A percentile compares a stretch with the other conserved stretches of the same genome.
These are phyloP conservation scores for Antechinus stuartii DNA, from an alignment of 2,113 vertebrate species.

Conservation along the genomic window DNA sequence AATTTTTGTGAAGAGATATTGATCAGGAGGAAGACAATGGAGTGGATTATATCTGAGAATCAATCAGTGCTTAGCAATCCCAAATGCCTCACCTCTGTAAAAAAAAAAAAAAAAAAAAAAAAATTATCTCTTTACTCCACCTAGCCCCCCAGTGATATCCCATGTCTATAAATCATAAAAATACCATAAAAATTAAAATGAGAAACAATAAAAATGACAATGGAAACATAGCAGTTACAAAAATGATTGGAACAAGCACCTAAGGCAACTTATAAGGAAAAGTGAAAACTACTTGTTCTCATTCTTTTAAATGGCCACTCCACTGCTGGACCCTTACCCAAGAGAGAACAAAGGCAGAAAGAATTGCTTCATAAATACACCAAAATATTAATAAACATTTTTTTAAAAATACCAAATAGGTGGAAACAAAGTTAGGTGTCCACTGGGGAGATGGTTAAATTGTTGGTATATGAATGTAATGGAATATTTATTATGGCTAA, in stretches of 20 bases:
- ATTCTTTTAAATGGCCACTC: not conserved
- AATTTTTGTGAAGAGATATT: no score
- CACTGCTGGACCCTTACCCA: not conserved
- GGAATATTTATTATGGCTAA: not conserved
- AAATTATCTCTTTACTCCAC: no score
- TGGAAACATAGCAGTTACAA: not conserved
- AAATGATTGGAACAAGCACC: not conserved
- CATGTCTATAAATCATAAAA: not conserved
- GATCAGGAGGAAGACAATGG: no score
- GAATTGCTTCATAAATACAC: not conserved
- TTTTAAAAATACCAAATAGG: not conserved
- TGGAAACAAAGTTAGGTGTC: not conserved
- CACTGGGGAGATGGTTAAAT: not conserved
- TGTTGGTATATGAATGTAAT: not conserved
- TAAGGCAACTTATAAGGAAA: not conserved
- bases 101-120: not conserved
- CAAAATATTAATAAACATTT: not conserved
- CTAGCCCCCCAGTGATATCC: not conserved
- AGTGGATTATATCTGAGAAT: no score
- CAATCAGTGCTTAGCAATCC: not conserved
- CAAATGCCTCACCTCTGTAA: not conserved
- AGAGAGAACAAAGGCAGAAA: not conserved
- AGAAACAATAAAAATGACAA: not conserved
- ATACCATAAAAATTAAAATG: not conserved
- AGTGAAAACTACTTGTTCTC: not conserved